Evolutionary conservation across 2,113 vertebrate species (phyloP).

Genomic region (Hypanus sabinus): DNA sequence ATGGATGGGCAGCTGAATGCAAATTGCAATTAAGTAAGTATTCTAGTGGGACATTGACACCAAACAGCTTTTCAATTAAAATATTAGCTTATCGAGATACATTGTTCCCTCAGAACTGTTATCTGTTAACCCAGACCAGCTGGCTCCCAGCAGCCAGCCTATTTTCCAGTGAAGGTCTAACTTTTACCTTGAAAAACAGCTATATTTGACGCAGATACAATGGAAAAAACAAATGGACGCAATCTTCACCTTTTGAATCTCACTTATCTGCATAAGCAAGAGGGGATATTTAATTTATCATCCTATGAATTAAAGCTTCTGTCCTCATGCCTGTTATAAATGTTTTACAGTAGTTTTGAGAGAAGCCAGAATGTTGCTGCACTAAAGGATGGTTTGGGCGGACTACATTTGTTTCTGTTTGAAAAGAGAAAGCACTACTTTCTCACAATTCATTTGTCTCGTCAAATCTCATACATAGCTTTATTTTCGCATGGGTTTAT

Average conservation of each 20-base stretch:
- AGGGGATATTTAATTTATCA: background rate
- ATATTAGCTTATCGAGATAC: background rate
- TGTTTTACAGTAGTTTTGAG: background rate
- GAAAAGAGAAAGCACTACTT: background rate
- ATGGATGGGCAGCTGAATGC: background rate
- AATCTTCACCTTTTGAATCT: background rate
- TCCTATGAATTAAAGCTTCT: background rate
- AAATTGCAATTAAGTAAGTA: constrained; percentile 15
- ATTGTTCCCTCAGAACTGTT: background rate
- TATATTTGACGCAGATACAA: no score
- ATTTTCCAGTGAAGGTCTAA: background rate
- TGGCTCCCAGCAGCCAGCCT: background rate
- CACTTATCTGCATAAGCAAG: background rate
- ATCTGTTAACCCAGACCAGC: background rate
- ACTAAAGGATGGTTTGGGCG: background rate
- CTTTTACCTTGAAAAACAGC: background rate
- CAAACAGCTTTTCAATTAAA: constrained; percentile 26
- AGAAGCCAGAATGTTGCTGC: background rate
- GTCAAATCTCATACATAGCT: background rate
- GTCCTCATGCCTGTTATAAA: background rate
- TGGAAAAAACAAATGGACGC: background rate
- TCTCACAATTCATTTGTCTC: background rate
- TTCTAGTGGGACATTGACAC: constrained; percentile 12
- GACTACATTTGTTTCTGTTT: background rate
- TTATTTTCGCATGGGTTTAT: background rate